These are phyloP conservation scores for Acrobasis repandana DNA, from an alignment of 2,888 invertebrate species.

Conservation along the genomic window DNA sequence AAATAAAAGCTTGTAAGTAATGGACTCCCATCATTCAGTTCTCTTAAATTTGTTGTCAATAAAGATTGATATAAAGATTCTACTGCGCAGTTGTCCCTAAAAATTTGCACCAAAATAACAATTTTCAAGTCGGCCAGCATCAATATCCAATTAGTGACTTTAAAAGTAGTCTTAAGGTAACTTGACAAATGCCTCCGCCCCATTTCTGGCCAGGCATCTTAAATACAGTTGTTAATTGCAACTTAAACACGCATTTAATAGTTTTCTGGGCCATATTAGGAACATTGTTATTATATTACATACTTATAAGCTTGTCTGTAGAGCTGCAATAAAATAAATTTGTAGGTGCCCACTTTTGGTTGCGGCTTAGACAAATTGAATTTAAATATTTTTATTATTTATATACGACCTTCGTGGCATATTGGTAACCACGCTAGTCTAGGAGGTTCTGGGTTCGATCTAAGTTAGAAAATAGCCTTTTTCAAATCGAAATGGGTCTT, in stretches of 20 bases:
- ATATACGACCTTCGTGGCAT: too few relatives aligned
- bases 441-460: too few relatives aligned
- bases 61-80: too few relatives aligned
- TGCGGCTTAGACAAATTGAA: neutral
- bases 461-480: too few relatives aligned
- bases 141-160: neutral
- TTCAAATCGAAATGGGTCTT: too few relatives aligned
- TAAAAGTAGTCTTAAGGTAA: constrained; percentile 2
- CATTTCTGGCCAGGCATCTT: constrained; percentile 16
- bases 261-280: constrained; percentile 2
- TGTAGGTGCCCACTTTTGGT: constrained; percentile 1
- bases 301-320: neutral
- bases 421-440: too few relatives aligned
- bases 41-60: too few relatives aligned
- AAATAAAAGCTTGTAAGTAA: too few relatives aligned
- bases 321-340: constrained; percentile 1
- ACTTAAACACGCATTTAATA: constrained; percentile 14
- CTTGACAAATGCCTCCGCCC: constrained; percentile 1
- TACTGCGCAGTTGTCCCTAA: too few relatives aligned
- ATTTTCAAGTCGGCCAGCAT: constrained; percentile 2
- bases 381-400: constrained; percentile 1
- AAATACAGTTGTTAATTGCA: constrained; percentile 15
- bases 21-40: too few relatives aligned
- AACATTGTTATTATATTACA: constrained; percentile 7
- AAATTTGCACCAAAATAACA: constrained; percentile 11